Evolutionary conservation across 2,888 invertebrate species (phyloP).

Genomic region (Zelleria hepariella): DNA sequence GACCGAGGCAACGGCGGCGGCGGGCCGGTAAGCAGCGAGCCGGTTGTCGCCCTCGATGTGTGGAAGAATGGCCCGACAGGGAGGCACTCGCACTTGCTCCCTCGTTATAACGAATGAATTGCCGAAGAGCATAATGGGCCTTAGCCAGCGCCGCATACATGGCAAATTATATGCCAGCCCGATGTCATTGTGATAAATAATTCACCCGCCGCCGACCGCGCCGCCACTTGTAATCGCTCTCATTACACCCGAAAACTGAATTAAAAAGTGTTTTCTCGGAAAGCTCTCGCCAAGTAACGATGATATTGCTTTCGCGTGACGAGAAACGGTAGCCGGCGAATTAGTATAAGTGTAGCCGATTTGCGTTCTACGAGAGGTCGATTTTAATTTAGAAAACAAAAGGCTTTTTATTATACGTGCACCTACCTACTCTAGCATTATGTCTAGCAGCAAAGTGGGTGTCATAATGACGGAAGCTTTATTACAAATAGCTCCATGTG

Average conservation of each 20-base stretch:
- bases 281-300: constrained; percentile 17
- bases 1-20: not conserved
- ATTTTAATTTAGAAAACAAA: not conserved
- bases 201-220: constrained; percentile 14
- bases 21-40: not conserved
- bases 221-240: constrained; percentile 20
- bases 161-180: constrained; percentile 59
- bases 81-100: constrained; percentile 27
- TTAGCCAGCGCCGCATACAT: constrained; percentile 28
- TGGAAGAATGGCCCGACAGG: constrained; percentile 29
- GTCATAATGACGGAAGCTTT: not conserved
- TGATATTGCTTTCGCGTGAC: constrained; percentile 17
- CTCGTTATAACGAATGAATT: constrained; percentile 66
- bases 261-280: constrained; percentile 16
- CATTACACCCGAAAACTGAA: constrained; percentile 17
- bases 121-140: constrained; percentile 52
- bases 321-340: constrained; percentile 10
- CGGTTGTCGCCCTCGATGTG: not conserved
- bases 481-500: not conserved
- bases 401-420: not conserved
- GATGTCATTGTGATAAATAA: constrained; percentile 64
- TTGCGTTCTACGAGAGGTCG: constrained; percentile 1
- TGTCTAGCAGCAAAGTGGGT: not conserved
- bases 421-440: not conserved
- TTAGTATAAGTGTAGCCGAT: constrained; percentile 16